Conservation (phyloP, 2,113 vertebrate genomes). For the Ctenomys sociabilis region DNA sequence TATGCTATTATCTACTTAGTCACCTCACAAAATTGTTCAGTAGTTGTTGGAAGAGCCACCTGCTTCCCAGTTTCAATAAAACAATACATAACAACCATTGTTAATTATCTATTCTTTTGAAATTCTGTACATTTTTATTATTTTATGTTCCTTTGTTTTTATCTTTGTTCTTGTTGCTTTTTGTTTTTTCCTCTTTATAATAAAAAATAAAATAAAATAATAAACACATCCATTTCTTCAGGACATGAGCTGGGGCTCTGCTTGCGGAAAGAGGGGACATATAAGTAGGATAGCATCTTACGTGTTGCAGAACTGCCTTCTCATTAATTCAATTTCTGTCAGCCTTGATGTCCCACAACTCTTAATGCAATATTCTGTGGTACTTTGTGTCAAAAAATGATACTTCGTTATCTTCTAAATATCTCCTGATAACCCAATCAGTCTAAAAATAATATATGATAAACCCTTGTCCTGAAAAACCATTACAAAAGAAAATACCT, state of each 20-base stretch:
- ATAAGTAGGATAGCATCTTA: not conserved
- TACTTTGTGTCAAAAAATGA: constrained; percentile 27
- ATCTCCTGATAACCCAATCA: not conserved
- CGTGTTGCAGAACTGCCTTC: not conserved
- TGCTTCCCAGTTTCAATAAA: not conserved
- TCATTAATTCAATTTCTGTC: not conserved
- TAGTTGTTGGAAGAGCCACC: not conserved
- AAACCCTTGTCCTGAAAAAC: not conserved
- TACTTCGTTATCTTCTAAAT: constrained; percentile 24
- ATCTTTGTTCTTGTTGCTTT: too few relatives aligned
- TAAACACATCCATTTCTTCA: not conserved
- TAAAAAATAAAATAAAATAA: too few relatives aligned
- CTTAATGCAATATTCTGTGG: constrained; percentile 2
- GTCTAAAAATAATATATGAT: constrained; percentile 43
- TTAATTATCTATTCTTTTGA: too few relatives aligned
- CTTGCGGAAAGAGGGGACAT: not conserved
- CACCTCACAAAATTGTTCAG: not conserved
- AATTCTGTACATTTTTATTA: too few relatives aligned
- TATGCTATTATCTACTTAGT: not conserved
- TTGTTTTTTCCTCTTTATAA: too few relatives aligned
- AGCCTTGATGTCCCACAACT: not conserved
- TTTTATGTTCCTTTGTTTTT: too few relatives aligned
- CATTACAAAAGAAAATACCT: constrained; percentile 7
- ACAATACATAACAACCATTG: too few relatives aligned
- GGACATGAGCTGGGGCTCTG: not conserved